These are phyloP conservation scores for Elymnias hypermnestra DNA, from an alignment of 1,140 invertebrate genomes.

Conservation along the genomic window DNA sequence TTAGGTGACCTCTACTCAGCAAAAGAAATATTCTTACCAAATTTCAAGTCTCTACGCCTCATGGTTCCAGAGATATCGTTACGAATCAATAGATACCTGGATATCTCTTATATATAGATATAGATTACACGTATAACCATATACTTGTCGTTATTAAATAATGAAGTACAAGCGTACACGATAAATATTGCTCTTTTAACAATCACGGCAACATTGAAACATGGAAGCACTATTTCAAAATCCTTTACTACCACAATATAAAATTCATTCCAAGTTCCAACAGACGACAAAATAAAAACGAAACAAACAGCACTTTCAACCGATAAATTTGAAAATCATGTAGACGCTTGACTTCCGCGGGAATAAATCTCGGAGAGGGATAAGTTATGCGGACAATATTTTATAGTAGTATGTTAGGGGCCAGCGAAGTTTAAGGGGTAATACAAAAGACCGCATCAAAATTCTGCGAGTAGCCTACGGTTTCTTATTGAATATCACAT, in stretches of 20 bases:
- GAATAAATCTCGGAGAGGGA: conserved; percentile 42
- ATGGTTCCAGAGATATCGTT: too few species aligned
- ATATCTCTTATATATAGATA: too few species aligned
- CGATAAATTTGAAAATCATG: conserved; percentile 20
- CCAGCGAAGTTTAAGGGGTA: conserved; percentile 36
- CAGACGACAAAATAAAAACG: conserved; percentile 4
- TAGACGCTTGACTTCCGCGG: conserved; percentile 16
- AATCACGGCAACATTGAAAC: too few species aligned
- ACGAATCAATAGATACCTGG: too few species aligned
- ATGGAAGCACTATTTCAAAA: not conserved
- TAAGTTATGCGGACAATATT: conserved; percentile 44
- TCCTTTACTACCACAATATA: not conserved
- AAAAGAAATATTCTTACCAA: too few species aligned
- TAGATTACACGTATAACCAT: too few species aligned
- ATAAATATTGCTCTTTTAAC: too few species aligned
- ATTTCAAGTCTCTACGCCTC: too few species aligned
- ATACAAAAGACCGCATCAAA: conserved; percentile 44
- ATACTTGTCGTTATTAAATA: too few species aligned
- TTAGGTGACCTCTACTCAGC: too few species aligned
- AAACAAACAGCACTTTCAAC: conserved; percentile 11
- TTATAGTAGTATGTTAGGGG: conserved; percentile 35
- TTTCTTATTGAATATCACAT: conserved; percentile 44
- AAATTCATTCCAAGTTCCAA: conserved; percentile 1
- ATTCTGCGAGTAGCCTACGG: conserved; percentile 32
- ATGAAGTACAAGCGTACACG: too few species aligned